Percentiles rank a stretch among this genome's conserved stretches.
Conservation (phyloP, 2,797 vertebrate species). For the Falco rusticolus region DNA sequence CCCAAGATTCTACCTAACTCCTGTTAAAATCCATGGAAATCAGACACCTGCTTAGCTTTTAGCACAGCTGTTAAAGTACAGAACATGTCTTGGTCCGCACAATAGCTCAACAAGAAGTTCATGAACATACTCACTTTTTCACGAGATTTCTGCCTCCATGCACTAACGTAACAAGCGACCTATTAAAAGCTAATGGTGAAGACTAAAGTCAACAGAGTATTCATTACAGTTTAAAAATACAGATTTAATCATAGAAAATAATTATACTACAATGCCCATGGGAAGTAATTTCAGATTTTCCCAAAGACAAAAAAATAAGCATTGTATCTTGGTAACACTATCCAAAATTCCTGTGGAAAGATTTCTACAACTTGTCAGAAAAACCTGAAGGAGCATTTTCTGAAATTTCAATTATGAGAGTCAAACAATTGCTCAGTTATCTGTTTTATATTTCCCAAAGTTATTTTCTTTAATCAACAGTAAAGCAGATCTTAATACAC, state of each 20-base stretch:
- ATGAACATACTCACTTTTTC: not conserved
- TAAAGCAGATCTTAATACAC: not conserved
- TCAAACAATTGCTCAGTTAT: not conserved
- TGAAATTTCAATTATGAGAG: not conserved
- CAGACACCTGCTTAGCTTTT: not conserved
- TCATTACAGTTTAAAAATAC: not conserved
- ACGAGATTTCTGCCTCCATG: not conserved
- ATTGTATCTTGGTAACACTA: not conserved
- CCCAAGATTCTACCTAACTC: not conserved
- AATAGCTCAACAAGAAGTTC: not conserved
- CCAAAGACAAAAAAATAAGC: not conserved
- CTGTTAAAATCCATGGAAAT: not conserved
- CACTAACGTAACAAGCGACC: not conserved
- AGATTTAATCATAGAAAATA: not conserved
- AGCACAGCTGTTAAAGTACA: not conserved
- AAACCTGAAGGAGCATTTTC: not conserved
- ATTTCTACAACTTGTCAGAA: not conserved
- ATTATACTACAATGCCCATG: not conserved
- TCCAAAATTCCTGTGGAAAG: not conserved
- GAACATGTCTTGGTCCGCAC: not conserved
- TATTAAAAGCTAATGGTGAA: not conserved
- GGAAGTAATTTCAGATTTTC: not conserved
- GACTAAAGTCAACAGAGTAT: not conserved
- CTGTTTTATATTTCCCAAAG: not conserved
- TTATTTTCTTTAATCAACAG: not conserved